Evolutionary conservation across 2,113 vertebrate genomes (phyloP).

Genomic region (Bothrops jararaca): DNA sequence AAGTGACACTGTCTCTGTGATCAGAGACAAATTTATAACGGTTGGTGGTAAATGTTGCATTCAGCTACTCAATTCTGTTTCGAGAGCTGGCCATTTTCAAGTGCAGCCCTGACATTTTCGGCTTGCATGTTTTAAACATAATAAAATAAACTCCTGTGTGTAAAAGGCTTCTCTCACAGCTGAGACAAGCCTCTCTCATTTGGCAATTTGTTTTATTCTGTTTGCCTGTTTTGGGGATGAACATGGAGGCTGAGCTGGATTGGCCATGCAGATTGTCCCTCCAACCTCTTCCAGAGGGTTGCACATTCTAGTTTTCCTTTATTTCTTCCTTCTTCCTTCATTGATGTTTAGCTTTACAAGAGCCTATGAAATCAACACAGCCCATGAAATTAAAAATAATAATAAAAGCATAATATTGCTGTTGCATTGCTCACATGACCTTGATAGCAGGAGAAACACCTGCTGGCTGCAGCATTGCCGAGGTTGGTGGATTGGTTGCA

Average conservation of each 20-base stretch:
- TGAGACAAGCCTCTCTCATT: background rate
- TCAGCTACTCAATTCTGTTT: background rate
- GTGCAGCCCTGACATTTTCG: background rate
- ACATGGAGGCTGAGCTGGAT: no score
- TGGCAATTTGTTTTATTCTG: background rate
- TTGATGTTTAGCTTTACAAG: background rate
- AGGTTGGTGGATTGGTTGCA: background rate
- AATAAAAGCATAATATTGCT: background rate
- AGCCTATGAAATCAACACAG: background rate
- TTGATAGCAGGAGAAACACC: background rate
- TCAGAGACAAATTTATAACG: background rate
- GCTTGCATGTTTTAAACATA: background rate
- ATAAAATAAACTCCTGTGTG: background rate
- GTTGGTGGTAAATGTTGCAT: background rate
- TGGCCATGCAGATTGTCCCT: background rate
- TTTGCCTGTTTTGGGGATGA: no score
- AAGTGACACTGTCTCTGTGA: background rate
- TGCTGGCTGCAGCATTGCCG: background rate
- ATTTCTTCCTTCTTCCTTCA: background rate
- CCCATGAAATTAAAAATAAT: background rate
- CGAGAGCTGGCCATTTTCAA: background rate
- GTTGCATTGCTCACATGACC: background rate
- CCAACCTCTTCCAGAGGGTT: background rate
- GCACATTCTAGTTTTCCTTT: no score
- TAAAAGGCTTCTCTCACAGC: background rate